A percentile compares a stretch with the other conserved stretches of the same genome.
Evolutionary conservation across 2,888 invertebrate species (phyloP).

Genomic region (Lamellibrachia satsuma): DNA sequence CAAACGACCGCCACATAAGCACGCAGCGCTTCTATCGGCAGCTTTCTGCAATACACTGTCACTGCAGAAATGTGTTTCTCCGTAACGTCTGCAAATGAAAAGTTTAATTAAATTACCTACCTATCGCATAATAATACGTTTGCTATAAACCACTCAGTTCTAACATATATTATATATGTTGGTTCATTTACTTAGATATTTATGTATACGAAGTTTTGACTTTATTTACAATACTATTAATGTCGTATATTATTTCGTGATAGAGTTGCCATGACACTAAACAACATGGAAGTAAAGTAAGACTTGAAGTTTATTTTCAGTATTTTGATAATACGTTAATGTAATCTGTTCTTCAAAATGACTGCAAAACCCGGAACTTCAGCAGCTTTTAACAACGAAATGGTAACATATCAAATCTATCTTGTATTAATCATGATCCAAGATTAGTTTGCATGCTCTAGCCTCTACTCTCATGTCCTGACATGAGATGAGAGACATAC

Average conservation of each 20-base stretch:
- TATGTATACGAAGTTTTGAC: background rate
- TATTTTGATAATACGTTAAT: background rate
- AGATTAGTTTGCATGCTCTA: background rate
- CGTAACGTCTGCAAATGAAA: background rate
- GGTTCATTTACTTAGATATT: background rate
- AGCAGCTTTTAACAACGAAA: background rate
- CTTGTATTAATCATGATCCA: background rate
- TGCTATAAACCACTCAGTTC: background rate
- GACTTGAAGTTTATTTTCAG: background rate
- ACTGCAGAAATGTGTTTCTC: background rate
- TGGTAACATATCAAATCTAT: background rate
- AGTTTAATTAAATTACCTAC: background rate
- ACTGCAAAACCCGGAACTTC: background rate
- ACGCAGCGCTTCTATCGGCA: background rate
- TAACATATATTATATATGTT: background rate
- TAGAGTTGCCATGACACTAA: slow-evolving; percentile 1
- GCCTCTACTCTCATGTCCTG: too few species aligned
- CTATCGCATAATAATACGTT: background rate
- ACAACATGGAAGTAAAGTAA: slow-evolving; percentile 3
- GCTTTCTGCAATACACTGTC: background rate
- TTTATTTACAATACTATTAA: background rate
- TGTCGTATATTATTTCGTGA: background rate
- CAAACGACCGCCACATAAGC: background rate
- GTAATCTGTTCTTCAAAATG: background rate
- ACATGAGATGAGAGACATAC: too few species aligned